Percentiles rank a stretch among this genome's conserved stretches.
Evolutionary conservation across 2,113 vertebrate genomes (phyloP).

Genomic region (Nycticebus coucang): DNA sequence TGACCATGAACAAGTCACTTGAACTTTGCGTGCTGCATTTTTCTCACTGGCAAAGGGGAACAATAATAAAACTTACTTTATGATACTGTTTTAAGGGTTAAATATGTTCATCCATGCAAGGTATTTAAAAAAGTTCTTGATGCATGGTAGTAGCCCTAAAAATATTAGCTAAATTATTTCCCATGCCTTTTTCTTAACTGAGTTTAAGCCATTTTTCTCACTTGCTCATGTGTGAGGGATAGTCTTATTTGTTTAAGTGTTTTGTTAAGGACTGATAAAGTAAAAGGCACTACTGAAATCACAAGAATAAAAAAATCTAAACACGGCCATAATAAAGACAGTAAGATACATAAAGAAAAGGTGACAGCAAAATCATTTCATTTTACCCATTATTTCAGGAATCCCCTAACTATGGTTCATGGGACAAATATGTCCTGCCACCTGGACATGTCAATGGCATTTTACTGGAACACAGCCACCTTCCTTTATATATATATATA

Average conservation of each 20-base stretch:
- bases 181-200: background rate
- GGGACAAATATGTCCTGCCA: background rate
- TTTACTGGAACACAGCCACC: background rate
- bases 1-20: background rate
- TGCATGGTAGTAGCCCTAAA: background rate
- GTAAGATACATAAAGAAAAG: background rate
- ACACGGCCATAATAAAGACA: background rate
- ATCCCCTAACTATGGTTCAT: background rate
- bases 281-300: background rate
- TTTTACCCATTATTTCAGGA: background rate
- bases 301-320: constrained; percentile 12
- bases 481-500: background rate
- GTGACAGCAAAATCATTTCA: background rate
- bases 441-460: background rate
- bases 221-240: background rate
- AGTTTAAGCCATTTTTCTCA: background rate
- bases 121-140: background rate
- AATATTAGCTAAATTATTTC: background rate
- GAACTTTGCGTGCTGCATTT: background rate
- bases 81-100: background rate
- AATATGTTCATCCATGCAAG: background rate
- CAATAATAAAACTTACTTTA: background rate
- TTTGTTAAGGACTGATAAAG: background rate
- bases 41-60: background rate
- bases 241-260: background rate